phyloP scores from a whole-genome alignment of 2,113 vertebrate species.

The Promerops cafer region DNA sequence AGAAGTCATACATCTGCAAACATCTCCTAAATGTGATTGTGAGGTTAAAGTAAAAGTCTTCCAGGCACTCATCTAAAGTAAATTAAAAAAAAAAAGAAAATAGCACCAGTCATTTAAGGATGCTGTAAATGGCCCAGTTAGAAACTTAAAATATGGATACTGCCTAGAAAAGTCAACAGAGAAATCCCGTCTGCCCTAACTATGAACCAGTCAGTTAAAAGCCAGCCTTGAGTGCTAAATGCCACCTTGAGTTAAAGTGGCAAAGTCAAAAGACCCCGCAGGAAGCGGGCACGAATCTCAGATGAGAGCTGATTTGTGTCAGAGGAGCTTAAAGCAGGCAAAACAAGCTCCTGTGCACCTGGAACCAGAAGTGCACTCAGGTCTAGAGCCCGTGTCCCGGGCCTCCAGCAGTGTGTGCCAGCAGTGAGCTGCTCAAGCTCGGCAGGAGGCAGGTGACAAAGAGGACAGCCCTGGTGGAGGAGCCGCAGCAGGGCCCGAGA shows the following conservation, averaged over 20 bases:
- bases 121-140: not conserved
- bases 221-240: not conserved
- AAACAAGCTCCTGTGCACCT: not conserved
- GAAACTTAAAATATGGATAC: not conserved
- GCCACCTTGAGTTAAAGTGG: not conserved
- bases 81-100: not conserved
- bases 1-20: not conserved
- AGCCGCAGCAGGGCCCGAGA: not conserved
- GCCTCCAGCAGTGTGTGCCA: not conserved
- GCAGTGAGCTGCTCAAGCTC: not conserved
- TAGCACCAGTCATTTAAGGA: not conserved
- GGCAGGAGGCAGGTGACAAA: not conserved
- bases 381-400: accelerated
- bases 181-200: not conserved
- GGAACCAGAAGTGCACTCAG: not conserved
- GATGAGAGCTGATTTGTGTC: not conserved
- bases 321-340: not conserved
- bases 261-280: not conserved
- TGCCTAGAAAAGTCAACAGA: not conserved
- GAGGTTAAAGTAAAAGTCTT: not conserved
- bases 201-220: not conserved
- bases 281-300: not conserved
- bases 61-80: not conserved
- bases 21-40: not conserved
- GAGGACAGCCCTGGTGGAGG: not conserved